A percentile compares a stretch with the other conserved stretches of the same genome.
Conservation (phyloP, 2,113 vertebrate genomes). For the Piaya cayana region DNA sequence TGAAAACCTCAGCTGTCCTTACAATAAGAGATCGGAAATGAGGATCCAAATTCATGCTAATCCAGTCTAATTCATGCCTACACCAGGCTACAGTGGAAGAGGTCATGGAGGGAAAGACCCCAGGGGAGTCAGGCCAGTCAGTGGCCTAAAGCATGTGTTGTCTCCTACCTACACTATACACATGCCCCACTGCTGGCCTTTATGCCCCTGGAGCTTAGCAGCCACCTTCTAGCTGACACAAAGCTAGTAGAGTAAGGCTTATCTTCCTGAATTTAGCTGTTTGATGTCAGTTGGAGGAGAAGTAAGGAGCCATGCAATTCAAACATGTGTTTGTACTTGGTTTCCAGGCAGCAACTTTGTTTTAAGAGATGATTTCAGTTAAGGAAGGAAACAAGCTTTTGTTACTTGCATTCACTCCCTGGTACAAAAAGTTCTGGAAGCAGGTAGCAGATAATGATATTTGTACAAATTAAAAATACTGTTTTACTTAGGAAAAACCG, state of each 20-base stretch:
- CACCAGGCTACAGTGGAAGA: not conserved
- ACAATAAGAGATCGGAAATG: not conserved
- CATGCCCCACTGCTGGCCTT: not conserved
- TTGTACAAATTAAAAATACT: not conserved
- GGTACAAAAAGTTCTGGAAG: not conserved
- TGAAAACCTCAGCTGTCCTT: not conserved
- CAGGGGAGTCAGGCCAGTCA: not conserved
- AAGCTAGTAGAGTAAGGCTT: not conserved
- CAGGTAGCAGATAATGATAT: not conserved
- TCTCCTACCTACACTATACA: not conserved
- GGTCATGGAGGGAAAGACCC: not conserved
- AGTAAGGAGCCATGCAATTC: not conserved
- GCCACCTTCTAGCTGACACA: not conserved
- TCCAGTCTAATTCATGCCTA: not conserved
- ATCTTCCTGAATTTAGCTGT: not conserved
- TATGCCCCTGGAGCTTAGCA: not conserved
- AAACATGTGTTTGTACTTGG: not conserved
- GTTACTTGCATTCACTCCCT: not conserved
- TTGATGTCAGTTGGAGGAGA: not conserved
- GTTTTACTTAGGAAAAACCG: not conserved
- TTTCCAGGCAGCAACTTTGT: not conserved
- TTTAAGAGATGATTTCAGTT: not conserved
- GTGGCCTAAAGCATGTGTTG: not conserved
- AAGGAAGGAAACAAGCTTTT: not conserved
- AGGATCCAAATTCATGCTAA: not conserved